A percentile compares a stretch with the other conserved stretches of the same genome.
phyloP scores from a whole-genome alignment of 92 coral and sea anemone genomes.

The Epizoanthus fatuus region DNA sequence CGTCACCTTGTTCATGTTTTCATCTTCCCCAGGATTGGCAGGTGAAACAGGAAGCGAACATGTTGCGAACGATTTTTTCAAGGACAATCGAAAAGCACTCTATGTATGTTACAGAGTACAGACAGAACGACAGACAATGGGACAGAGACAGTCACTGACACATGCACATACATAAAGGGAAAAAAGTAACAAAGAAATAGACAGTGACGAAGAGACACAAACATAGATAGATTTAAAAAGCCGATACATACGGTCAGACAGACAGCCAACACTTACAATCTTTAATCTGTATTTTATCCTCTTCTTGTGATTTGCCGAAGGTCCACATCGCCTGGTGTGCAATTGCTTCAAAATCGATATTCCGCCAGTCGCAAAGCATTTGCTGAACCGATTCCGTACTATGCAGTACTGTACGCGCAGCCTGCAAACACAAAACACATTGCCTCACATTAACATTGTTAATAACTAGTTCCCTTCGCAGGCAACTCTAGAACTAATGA shows the following conservation, averaged over 20 bases:
- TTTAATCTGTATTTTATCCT: conserved; percentile 82
- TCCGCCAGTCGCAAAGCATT: conserved; percentile 96
- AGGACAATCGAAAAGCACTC: too few species aligned
- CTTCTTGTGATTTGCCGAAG: conserved; percentile 77
- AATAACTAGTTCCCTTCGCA: too few species aligned
- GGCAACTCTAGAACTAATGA: too few species aligned
- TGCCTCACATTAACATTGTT: too few species aligned
- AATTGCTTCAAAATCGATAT: conserved; percentile 94
- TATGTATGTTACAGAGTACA: not conserved
- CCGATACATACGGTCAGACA: not conserved
- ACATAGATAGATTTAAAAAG: not conserved
- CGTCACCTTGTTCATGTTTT: too few species aligned
- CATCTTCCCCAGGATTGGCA: too few species aligned
- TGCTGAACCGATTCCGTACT: conserved; percentile 98
- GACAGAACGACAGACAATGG: not conserved
- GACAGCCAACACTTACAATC: conserved; percentile 76
- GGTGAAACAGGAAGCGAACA: too few species aligned
- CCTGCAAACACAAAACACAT: conserved; percentile 53
- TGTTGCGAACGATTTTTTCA: too few species aligned
- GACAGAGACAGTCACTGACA: not conserved
- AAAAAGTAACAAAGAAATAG: too few species aligned
- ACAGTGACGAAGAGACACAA: too few species aligned
- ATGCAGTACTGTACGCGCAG: conserved; percentile 97
- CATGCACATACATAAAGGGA: not conserved
- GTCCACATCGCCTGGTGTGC: conserved; percentile 99